Percentiles rank a stretch among this genome's conserved stretches.
Evolutionary conservation across 2,888 invertebrate species (phyloP).

Genomic region (Dasypogon diadema): DNA sequence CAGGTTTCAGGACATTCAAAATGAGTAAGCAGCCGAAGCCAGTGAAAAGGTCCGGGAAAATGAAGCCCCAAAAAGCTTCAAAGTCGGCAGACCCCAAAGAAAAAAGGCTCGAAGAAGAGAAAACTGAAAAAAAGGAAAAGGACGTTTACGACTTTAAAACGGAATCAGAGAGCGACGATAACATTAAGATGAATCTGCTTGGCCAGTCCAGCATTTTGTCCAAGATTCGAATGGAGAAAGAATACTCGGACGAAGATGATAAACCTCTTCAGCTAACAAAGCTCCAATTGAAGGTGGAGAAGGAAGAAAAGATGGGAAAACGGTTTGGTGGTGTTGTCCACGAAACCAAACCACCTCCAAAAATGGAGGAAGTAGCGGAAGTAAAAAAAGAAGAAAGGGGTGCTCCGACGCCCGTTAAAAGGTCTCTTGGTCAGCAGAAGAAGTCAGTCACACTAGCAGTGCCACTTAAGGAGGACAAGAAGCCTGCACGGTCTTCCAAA

Average conservation of each 20-base stretch:
- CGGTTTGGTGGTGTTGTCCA: not conserved
- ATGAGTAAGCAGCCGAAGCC: slow-evolving; percentile 56
- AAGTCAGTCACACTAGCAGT: not conserved
- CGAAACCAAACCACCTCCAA: not conserved
- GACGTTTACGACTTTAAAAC: slow-evolving; percentile 68
- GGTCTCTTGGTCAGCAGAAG: slow-evolving; percentile 15
- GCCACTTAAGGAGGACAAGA: slow-evolving; percentile 17
- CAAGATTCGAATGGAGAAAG: slow-evolving; percentile 54
- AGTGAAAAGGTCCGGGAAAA: slow-evolving; percentile 44
- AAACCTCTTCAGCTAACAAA: slow-evolving; percentile 62
- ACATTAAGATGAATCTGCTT: slow-evolving; percentile 67
- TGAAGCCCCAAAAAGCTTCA: not conserved
- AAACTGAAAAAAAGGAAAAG: slow-evolving; percentile 52
- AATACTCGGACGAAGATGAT: slow-evolving; percentile 66
- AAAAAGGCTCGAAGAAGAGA: slow-evolving; percentile 23
- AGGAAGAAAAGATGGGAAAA: slow-evolving; percentile 11
- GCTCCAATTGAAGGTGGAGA: slow-evolving; percentile 31
- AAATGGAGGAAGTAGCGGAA: not conserved
- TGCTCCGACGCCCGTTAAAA: slow-evolving; percentile 48
- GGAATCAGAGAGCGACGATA: slow-evolving; percentile 67
- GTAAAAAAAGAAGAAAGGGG: slow-evolving; percentile 11
- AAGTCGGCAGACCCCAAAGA: slow-evolving; percentile 19
- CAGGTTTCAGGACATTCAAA: slow-evolving; percentile 52
- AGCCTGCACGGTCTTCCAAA: not conserved
- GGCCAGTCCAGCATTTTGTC: slow-evolving; percentile 53